These are phyloP conservation scores for Telmatochromis sp. DNA, from an alignment of 2,113 vertebrate species.

Conservation along the genomic window DNA sequence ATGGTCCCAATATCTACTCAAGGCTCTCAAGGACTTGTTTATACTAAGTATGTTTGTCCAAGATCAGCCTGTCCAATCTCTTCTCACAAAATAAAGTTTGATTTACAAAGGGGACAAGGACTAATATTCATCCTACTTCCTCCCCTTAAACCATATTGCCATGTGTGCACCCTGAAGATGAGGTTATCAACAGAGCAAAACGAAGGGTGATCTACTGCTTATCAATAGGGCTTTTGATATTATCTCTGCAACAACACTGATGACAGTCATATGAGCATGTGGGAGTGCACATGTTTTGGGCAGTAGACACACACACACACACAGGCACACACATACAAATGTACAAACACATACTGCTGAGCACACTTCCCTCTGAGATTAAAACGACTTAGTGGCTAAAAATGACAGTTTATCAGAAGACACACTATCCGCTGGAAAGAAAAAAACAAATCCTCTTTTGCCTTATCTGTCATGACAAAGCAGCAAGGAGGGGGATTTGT, in stretches of 20 bases:
- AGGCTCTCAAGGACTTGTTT: constrained; percentile 20
- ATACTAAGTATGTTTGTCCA: constrained; percentile 17
- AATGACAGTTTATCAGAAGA: constrained; percentile 51
- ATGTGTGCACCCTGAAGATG: neutral
- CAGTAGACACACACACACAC: neutral
- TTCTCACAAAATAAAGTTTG: neutral
- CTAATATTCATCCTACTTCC: neutral
- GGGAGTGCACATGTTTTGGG: constrained; percentile 1
- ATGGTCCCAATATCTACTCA: constrained; percentile 27
- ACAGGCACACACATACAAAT: neutral
- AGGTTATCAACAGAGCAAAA: constrained; percentile 15
- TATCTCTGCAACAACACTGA: constrained; percentile 20
- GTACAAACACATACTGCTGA: neutral
- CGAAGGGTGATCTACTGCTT: neutral
- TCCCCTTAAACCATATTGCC: neutral
- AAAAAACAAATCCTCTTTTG: constrained; percentile 20
- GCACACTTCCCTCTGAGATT: constrained; percentile 33
- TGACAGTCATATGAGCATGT: constrained; percentile 63
- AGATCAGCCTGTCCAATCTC: neutral
- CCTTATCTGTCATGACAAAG: constrained; percentile 39
- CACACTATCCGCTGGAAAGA: constrained; percentile 18
- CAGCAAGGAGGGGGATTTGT: neutral
- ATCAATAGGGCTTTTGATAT: constrained; percentile 63
- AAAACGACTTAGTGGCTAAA: constrained; percentile 28
- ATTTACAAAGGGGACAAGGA: neutral